Conservation (phyloP, 2,113 vertebrate species). For the Cisticola juncidis region DNA sequence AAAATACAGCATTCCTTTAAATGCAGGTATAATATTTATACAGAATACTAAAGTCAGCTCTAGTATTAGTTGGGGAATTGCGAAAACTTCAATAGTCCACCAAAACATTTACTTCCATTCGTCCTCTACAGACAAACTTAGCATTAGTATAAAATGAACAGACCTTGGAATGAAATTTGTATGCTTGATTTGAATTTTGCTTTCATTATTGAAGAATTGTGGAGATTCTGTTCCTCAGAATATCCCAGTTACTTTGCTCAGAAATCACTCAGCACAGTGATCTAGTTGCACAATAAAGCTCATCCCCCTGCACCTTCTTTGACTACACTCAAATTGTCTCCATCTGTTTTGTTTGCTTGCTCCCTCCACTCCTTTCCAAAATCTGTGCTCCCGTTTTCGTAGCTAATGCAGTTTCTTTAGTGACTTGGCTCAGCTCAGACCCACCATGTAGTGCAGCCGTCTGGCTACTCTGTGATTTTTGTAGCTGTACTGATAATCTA, state of each 20-base stretch:
- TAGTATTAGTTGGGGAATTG: neutral
- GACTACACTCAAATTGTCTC: neutral
- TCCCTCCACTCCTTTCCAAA: too few relatives aligned
- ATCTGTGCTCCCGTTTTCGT: neutral
- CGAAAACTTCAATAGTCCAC: neutral
- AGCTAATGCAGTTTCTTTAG: neutral
- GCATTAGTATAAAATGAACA: neutral
- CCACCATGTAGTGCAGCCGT: neutral
- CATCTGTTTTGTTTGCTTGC: neutral
- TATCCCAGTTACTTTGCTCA: neutral
- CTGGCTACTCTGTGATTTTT: neutral
- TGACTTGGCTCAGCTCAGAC: neutral
- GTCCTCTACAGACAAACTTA: neutral
- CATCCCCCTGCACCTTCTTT: neutral
- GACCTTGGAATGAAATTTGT: neutral
- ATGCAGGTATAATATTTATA: neutral
- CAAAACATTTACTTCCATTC: neutral
- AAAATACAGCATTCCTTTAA: neutral
- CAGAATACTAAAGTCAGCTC: neutral
- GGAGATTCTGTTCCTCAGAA: neutral
- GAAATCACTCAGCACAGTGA: neutral
- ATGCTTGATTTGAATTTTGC: neutral
- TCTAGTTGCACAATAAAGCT: rapidly evolving
- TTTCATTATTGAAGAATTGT: neutral
- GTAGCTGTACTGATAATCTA: neutral